Percentiles rank a stretch among this genome's conserved stretches.
phyloP scores from a whole-genome alignment of 2,113 vertebrate species.

The Rhinogobius similis region DNA sequence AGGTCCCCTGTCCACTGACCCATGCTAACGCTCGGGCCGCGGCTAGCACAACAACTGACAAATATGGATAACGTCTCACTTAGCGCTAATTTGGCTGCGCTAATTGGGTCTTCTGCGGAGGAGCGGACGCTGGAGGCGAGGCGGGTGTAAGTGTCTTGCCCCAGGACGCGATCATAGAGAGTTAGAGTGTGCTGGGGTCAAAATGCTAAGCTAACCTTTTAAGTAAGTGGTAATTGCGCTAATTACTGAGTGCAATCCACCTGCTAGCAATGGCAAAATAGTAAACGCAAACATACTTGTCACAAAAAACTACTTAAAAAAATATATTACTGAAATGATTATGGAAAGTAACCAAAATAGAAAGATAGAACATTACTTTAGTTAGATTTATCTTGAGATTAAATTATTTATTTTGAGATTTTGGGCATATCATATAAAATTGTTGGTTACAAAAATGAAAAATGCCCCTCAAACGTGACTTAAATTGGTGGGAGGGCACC shows the following conservation, averaged over 20 bases:
- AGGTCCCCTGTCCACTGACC: not conserved
- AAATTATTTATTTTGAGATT: too few relatives aligned
- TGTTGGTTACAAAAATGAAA: too few relatives aligned
- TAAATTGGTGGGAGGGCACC: too few relatives aligned
- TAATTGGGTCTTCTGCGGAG: not conserved
- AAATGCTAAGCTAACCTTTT: not conserved
- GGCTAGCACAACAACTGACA: not conserved
- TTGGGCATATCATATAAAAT: too few relatives aligned
- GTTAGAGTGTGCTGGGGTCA: not conserved
- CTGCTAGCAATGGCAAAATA: not conserved
- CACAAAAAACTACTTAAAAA: too few relatives aligned
- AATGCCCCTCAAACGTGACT: too few relatives aligned
- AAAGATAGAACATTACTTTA: too few relatives aligned
- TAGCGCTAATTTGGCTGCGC: not conserved
- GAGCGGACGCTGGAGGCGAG: not conserved
- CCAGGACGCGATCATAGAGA: not conserved
- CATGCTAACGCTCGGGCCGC: not conserved
- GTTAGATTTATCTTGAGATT: too few relatives aligned
- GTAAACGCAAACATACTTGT: too few relatives aligned
- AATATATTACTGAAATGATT: too few relatives aligned
- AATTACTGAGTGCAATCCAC: not conserved
- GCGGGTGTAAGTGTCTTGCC: not conserved
- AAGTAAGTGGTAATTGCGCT: not conserved
- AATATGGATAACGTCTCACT: not conserved
- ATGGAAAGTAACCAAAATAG: too few relatives aligned